phyloP scores from a whole-genome alignment of 2,113 vertebrate species.

The Gopherus flavomarginatus region DNA sequence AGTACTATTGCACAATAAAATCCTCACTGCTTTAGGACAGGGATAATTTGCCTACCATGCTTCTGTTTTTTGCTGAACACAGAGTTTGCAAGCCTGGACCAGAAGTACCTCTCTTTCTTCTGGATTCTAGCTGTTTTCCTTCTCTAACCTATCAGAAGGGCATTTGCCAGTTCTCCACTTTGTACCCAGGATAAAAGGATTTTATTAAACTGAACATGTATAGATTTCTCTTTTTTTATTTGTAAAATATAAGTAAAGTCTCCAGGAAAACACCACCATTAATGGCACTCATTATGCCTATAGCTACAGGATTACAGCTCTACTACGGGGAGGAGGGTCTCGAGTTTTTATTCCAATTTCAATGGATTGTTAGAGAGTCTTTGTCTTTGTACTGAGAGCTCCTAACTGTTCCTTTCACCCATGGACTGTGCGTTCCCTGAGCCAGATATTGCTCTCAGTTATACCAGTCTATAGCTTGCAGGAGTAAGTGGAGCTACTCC shows the following conservation, averaged over 20 bases:
- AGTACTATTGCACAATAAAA: slow-evolving; percentile 8
- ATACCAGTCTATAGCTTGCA: neutral
- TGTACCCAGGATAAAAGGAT: neutral
- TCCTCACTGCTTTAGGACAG: slow-evolving; percentile 7
- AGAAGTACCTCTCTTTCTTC: neutral
- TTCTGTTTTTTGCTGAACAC: neutral
- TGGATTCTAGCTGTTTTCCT: neutral
- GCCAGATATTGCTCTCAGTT: neutral
- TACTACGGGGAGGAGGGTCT: neutral
- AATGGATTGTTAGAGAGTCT: neutral
- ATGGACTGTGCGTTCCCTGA: neutral
- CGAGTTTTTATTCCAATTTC: neutral
- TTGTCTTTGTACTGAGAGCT: neutral
- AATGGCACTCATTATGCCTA: neutral
- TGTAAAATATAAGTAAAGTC: neutral
- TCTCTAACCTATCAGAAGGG: neutral
- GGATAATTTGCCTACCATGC: neutral
- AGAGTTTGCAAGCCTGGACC: neutral
- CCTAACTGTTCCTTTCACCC: neutral
- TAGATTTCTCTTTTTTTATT: neutral
- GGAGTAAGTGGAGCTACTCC: neutral
- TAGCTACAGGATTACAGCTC: neutral
- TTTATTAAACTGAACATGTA: neutral
- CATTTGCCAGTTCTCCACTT: slow-evolving; percentile 3
- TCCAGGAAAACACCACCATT: neutral